Evolutionary conservation across 2,797 vertebrate species (phyloP), one percentile per base, ranked within the genome.

Genomic region (Varecia variegata): DNA sequence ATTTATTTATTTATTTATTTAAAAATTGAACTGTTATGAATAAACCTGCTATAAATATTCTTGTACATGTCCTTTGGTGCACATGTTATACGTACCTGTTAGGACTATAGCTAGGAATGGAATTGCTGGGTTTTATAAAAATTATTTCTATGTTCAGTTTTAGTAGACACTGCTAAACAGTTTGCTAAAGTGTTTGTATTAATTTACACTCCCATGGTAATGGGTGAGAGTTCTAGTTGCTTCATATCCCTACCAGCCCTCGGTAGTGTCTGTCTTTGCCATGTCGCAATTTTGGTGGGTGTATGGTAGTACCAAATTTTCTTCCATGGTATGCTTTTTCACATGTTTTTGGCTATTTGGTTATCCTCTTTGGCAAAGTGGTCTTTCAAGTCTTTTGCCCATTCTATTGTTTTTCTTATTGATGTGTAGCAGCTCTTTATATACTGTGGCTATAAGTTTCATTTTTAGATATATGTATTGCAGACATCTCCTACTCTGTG

Each of bases 261-360:
- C 9, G 40, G 35, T 5, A 13, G 7, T 25, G 5, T 84, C 62
- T 71, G 62, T 43, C 60, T 58, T 40, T 70, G 32, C 27, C 50
- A 70, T 32, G 52, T 27, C 62, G 38, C 3, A 0, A 0, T 60
- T 60, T 47, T 32, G 14, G 38, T 38, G 43, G 15, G 17, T 15
- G 14, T 17, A 2, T 2, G 3, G 7, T 52, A 8, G 6, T 25
- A 1, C 18, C 38, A 32, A 20, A 0, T 3, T 7, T 0, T 35
- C 17, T 74, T 68, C 21, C 7, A 30, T 35, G 32, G 23, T 32
- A 30, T 2, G 5, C 21, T 45, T 58, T 90, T 27, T 40, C 35
- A 12, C 23, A 0, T 3, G 27, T 32, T 74, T 52, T 43, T 54
- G 40, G 21, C 67, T 40, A 1, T 62, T 68, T 30, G 62, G 65